These are phyloP conservation scores for Oscheius sp. DNA, from an alignment of 2,888 invertebrate genomes.

Conservation along the genomic window DNA sequence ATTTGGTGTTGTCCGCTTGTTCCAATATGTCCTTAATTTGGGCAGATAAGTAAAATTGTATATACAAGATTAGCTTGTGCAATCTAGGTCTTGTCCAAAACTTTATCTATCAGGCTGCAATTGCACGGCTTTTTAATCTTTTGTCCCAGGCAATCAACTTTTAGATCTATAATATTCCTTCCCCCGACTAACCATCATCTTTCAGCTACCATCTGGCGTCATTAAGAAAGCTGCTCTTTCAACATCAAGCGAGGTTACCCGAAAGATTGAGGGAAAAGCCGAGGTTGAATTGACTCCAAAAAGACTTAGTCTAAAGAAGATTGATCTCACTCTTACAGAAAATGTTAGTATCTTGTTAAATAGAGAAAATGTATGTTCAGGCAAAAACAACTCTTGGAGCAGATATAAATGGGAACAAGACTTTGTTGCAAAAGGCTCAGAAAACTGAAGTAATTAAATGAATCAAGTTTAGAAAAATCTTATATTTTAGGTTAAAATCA, in stretches of 20 bases:
- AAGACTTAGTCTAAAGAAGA: constrained; percentile 37
- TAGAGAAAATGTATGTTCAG: constrained; percentile 14
- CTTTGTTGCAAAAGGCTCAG: not conserved
- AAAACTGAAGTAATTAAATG: constrained; percentile 1
- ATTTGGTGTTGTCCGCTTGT: constrained; percentile 5
- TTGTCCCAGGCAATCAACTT: not conserved
- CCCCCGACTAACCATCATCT: not conserved
- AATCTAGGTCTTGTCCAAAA: not conserved
- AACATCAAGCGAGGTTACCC: constrained; percentile 30
- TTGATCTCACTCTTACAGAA: constrained; percentile 33
- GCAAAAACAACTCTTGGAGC: constrained; percentile 30
- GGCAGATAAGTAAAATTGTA: no score
- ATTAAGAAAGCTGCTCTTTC: constrained; percentile 33
- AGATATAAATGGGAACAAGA: constrained; percentile 33
- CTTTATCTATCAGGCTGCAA: not conserved
- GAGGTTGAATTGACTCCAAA: constrained; percentile 35
- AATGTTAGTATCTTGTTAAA: constrained; percentile 26
- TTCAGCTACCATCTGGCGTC: constrained; percentile 40
- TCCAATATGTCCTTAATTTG: constrained; percentile 8
- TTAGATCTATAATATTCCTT: not conserved
- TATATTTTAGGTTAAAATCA: constrained; percentile 14
- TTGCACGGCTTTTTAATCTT: not conserved
- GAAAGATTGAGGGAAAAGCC: constrained; percentile 41
- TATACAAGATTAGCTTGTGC: not conserved
- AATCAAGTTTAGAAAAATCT: not conserved